These are phyloP conservation scores for Philypnodon macrostomus DNA, from an alignment of 2,797 vertebrate species.

Conservation along the genomic window DNA sequence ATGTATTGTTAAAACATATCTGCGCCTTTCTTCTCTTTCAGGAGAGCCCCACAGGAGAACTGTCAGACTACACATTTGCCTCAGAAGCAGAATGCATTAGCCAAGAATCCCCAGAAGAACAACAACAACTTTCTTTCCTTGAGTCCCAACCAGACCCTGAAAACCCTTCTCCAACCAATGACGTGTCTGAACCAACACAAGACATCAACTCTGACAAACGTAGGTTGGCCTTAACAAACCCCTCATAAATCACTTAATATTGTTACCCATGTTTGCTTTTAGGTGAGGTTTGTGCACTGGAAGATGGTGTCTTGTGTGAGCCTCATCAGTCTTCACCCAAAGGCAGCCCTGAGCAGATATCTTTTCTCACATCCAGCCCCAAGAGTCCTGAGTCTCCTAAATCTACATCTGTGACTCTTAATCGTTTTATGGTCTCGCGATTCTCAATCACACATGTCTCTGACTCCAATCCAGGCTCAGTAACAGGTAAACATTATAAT, in stretches of 20 bases:
- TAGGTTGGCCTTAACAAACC: slow-evolving; percentile 50
- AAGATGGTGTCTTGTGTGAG: slow-evolving; percentile 69
- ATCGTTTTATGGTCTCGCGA: slow-evolving; percentile 90
- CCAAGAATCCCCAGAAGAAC: slow-evolving; percentile 45
- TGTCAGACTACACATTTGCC: slow-evolving; percentile 82
- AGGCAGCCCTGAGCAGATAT: slow-evolving; percentile 29
- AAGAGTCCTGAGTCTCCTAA: slow-evolving; percentile 68
- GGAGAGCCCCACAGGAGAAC: slow-evolving; percentile 94
- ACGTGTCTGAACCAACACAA: slow-evolving; percentile 52
- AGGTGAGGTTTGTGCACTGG: slow-evolving; percentile 79
- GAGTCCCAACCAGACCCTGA: slow-evolving; percentile 34
- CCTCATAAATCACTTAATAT: neutral
- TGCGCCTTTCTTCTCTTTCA: slow-evolving; percentile 56
- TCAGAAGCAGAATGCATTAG: slow-evolving; percentile 61
- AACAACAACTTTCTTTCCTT: slow-evolving; percentile 19
- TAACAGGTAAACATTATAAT: too few relatives aligned
- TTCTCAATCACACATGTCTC: slow-evolving; percentile 96
- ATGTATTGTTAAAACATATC: too few relatives aligned
- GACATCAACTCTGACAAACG: slow-evolving; percentile 71
- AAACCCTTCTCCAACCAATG: slow-evolving; percentile 40
- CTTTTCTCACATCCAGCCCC: slow-evolving; percentile 35
- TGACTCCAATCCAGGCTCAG: slow-evolving; percentile 77
- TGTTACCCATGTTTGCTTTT: slow-evolving; percentile 8
- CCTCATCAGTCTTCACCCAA: slow-evolving; percentile 59
- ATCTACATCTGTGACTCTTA: slow-evolving; percentile 71